Base-by-base conservation (phyloP, 2,113 vertebrate species). In the Elephantulus edwardii region DNA sequence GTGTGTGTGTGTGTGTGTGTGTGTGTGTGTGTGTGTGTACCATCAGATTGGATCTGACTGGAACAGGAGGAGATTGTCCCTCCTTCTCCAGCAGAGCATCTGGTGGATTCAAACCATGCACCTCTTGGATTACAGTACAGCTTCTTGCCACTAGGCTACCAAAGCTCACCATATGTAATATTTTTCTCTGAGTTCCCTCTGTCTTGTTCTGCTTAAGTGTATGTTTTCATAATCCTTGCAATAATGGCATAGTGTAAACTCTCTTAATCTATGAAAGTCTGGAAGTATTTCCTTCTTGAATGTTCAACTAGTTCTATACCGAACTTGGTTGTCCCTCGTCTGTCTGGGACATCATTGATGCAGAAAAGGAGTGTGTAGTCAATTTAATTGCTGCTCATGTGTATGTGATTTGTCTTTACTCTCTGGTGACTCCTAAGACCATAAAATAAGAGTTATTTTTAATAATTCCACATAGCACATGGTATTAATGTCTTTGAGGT, bases 371-470 rank as follows among this genome's bases (percentile, higher is more conserved):
- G 54, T 30, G n/a, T 79, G 38, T 52, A 60, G 8, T 87, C 44
- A n/a, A 6, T 38, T 54, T 50, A 80, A n/a, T 0, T 52, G 60
- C 30, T 6, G 40, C 74, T 76, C 13, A 38, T 92, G 56, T 74
- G 79, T 44, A 56, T 50, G 33, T 44, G 75, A 60, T 84, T 90
- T 79, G 48, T 70, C 26, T 75, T 88, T 64, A 71, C 71, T 86
- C n/a, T 92, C 76, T 70, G 58, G n/a, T 35, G 85, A 78, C 56
- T 62, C 48, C 66, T 72, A 50, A 60, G 75, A 54, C 62, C 82
- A 50, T 90, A 66, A n/a, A n/a, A n/a, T n/a, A n/a, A n/a, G n/a
- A 82, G 40, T 83, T 33, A 22, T 56, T 35, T 50, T 60, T 86
- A 72, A 60, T 28, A n/a, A 56, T 48, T 19, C 6, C 40, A 13